Evolutionary conservation across 2,113 vertebrate species (phyloP), one percentile per base, ranked within the genome.

Genomic region (Larimichthys polyactis): DNA sequence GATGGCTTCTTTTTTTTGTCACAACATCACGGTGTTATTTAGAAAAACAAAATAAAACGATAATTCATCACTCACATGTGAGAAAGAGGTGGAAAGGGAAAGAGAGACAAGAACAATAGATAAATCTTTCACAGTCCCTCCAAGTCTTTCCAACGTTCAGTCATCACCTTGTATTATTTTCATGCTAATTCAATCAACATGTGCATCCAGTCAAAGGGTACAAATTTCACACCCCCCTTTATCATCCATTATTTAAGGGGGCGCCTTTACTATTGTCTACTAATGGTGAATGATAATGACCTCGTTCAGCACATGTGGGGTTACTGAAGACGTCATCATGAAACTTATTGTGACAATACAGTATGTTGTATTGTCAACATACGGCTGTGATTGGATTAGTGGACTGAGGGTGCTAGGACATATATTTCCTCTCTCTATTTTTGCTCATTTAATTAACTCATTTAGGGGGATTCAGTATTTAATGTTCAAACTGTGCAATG

Each of bases 161-260:
- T 51, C 20, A 44, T 62, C 22, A 65, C 29, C 24, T 27, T 55
- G 82, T 27, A 27, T 75, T 44, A 64, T 75, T 69, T 22, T 74
- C 40, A 84, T 86, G 84, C 80, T 77, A 83, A 90, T 83, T 55
- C 24, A 55, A 79, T 70, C n/a, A 82, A 27, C 66, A 62, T 68
- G 54, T 70, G 20, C n/a, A 49, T 54, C 24, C 52, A 40, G 65
- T 57, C 4, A 67, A 48, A 32, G 8, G 60, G 16, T 20, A 2
- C 17, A 17, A 22, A 19, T 32, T 65, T 79, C 75, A 87, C 78
- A 78, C 69, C 51, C 36, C 11, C 49, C 49, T 75, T 59, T 78
- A 59, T 24, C 72, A 65, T 5, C 62, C 59, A 40, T 70, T 77
- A 49, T 58, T 81, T 48, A 11, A 83, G 65, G 6, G 2, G 19